Conservation (phyloP, 2,888 invertebrate species). For the Apoda limacodes region DNA sequence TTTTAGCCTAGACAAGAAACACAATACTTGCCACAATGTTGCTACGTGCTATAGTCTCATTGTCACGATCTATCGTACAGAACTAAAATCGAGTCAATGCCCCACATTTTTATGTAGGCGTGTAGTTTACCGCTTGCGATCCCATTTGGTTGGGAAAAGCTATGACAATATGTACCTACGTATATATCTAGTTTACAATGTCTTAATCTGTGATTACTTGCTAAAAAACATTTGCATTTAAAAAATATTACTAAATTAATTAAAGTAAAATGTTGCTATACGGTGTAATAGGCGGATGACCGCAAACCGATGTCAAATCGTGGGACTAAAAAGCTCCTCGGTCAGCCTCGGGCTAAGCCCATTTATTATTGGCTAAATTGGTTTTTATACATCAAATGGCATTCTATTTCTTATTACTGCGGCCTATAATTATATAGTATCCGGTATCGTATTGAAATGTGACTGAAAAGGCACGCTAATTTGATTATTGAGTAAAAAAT, state of each 20-base stretch:
- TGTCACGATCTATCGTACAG: too few species aligned
- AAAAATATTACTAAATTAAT: too few species aligned
- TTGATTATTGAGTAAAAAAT: too few species aligned
- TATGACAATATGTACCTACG: slow-evolving; percentile 1
- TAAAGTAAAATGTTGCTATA: slow-evolving; percentile 21
- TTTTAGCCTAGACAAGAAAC: too few species aligned
- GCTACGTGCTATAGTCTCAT: too few species aligned
- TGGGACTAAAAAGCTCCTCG: slow-evolving; percentile 23
- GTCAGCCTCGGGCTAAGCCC: slow-evolving; percentile 24
- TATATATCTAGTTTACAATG: slow-evolving; percentile 3
- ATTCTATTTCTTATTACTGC: slow-evolving; percentile 30
- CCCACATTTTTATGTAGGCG: too few species aligned
- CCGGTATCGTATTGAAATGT: slow-evolving; percentile 23
- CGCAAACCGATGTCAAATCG: slow-evolving; percentile 23
- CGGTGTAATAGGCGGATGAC: slow-evolving; percentile 23
- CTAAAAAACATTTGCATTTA: slow-evolving; percentile 12
- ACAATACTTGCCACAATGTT: too few species aligned
- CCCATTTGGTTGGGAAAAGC: slow-evolving; percentile 1
- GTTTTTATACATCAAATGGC: slow-evolving; percentile 36
- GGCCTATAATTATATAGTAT: slow-evolving; percentile 34
- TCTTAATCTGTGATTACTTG: slow-evolving; percentile 11
- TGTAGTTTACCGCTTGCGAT: too few species aligned
- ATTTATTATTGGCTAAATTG: slow-evolving; percentile 36
- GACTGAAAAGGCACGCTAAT: too few species aligned
- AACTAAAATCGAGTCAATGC: too few species aligned